Base-by-base conservation (phyloP, 92 coral and sea anemone genomes). In the Pocillopora meandrina region DNA sequence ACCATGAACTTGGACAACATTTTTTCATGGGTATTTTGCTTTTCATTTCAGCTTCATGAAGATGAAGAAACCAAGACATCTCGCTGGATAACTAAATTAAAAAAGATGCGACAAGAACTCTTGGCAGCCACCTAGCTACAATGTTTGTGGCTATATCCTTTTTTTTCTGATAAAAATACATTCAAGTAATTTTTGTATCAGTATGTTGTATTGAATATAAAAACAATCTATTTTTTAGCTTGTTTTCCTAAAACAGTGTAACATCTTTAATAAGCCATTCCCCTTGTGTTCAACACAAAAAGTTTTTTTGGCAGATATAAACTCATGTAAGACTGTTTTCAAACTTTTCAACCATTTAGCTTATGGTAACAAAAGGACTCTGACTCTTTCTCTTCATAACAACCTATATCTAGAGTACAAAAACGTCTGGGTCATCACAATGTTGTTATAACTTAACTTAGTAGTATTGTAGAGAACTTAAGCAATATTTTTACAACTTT, bases 21-120 rank as follows among this genome's bases (percentile, higher is more conserved):
- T 42, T 42, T 42, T 42, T 42, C 52, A 10, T 63, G 35, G 60
- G 49, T 10, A 52, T 33, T 56, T 78, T 64, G 57, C 65, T 52
- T 74, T 9, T 84, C 17, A 77, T 47, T 75, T 52, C 74, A 96
- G 98, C 94, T 96, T 61, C 98, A 95, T 75, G 96, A 96, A 76
- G 96, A 91, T 58, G 98, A 94, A 63, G 95, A 89, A 75, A 88
- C 91, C 3, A 96, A 96, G 88, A 94, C 92, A 77, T 86, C 91
- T 76, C 93, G 98, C 75, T 96, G 98, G 98, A 85, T 96, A 65
- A 93, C 94, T 77, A 96, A 96, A 84, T 88, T 96, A 10, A 87
- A 96, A 66, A 87, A 85, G 79, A 92, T 89, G 95, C 83, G 98
- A 59, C 95, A 96, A 82, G 88, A 92, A 85, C 79, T 94, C 55